These are phyloP conservation scores for Sylvilagus floridanus DNA, from an alignment of 2,797 vertebrate species.

Conservation along the genomic window DNA sequence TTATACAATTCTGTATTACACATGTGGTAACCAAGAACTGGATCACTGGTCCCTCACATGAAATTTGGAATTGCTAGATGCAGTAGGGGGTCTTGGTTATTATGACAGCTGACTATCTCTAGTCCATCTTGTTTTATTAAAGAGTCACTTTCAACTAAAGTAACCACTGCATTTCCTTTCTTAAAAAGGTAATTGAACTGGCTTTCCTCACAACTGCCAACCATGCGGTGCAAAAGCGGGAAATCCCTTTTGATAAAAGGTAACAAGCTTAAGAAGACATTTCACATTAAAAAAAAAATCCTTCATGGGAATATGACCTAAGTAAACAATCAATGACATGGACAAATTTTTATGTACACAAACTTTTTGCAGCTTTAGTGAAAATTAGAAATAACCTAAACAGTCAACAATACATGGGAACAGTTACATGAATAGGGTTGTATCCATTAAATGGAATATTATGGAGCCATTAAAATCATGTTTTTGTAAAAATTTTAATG, in stretches of 20 bases:
- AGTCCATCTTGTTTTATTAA: conserved; percentile 36
- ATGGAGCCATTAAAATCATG: conserved; percentile 63
- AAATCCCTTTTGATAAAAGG: conserved; percentile 70
- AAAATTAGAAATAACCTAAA: conserved; percentile 69
- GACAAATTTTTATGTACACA: conserved; percentile 76
- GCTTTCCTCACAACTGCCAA: conserved; percentile 66
- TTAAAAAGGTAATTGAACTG: conserved; percentile 60
- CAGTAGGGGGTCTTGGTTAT: not conserved
- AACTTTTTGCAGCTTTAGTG: conserved; percentile 68
- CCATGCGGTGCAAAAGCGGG: conserved; percentile 75
- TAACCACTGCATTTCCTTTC: conserved; percentile 69
- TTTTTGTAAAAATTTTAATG: conserved; percentile 71
- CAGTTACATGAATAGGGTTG: conserved; percentile 73
- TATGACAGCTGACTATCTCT: conserved; percentile 15
- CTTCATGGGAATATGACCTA: conserved; percentile 76
- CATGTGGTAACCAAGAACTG: not conserved
- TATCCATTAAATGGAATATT: conserved; percentile 76
- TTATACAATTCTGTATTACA: conserved; percentile 19
- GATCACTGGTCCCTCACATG: not conserved
- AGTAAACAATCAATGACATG: conserved; percentile 72
- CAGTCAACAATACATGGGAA: conserved; percentile 60
- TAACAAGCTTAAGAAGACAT: conserved; percentile 45
- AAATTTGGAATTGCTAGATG: conserved; percentile 16
- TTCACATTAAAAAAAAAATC: conserved; percentile 80
- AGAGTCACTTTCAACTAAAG: conserved; percentile 63